Base-by-base conservation (phyloP, 2,797 vertebrate species). In the Tolypeutes matacus region DNA sequence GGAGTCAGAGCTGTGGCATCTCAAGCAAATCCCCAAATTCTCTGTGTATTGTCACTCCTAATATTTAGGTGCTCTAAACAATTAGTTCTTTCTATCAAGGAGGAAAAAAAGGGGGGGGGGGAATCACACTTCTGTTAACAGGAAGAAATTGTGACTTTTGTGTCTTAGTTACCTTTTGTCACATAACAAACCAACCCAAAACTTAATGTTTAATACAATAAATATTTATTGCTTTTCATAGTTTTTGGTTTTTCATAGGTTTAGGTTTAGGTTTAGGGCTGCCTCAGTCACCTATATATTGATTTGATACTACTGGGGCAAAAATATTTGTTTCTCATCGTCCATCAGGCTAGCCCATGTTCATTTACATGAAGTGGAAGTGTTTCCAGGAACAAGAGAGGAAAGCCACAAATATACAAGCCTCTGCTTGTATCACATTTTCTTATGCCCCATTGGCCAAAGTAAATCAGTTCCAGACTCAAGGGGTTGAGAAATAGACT, bases 191-290 rank as follows among this genome's bases (percentile, higher is more conserved):
- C n/a, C 17, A 75, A 51, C 67, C 46, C 25, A 88, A 81, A 39
- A 76, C 10, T 11, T 62, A 58, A 14, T 67, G 51, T 51, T 76
- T 91, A 62, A 80, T 77, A 76, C 8, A 85, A 34, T 14, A 67
- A 78, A 46, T 0, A 9, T 36, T n/a, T 34, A 21, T 31, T 70
- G 2, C 29, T 82, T 89, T 83, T 77, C 9, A 15, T 76, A n/a
- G 8, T 27, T 80, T n/a, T n/a, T n/a, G n/a, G n/a, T n/a, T n/a
- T n/a, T n/a, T n/a, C n/a, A n/a, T n/a, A n/a, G n/a, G n/a, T n/a
- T n/a, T n/a, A n/a, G n/a, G n/a, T n/a, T n/a, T n/a, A n/a, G 5
- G 7, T 56, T 0, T 58, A 42, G 18, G 4, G 51, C 0, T 23
- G 7, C 2, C 2, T 31, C 14, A 25, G 5, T 51, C 34, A 21